These are phyloP conservation scores for Serripes groenlandicus DNA, from an alignment of 2,888 invertebrate genomes.

Conservation along the genomic window DNA sequence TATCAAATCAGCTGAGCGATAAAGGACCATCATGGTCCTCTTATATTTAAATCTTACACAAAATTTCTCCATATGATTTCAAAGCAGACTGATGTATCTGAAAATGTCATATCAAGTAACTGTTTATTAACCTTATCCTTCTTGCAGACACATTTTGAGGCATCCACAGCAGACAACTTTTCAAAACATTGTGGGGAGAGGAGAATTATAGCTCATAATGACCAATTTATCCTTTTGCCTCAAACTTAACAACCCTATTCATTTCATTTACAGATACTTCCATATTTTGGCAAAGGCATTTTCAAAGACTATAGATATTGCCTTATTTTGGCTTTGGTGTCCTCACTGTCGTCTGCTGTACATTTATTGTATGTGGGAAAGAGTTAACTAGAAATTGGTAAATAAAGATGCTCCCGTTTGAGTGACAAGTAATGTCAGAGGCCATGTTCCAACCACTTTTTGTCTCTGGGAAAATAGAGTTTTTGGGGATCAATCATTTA, in stretches of 20 bases:
- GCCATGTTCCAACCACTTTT: too few species aligned
- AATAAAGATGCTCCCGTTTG: too few species aligned
- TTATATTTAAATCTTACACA: too few species aligned
- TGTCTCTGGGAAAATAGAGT: too few species aligned
- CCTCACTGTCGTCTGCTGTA: too few species aligned
- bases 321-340: background rate
- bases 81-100: background rate
- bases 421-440: too few species aligned
- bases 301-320: background rate
- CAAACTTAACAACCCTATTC: background rate
- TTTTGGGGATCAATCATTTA: too few species aligned
- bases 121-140: background rate
- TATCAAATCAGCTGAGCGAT: too few species aligned
- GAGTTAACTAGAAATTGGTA: too few species aligned
- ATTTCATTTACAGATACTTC: background rate
- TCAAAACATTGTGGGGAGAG: background rate
- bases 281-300: background rate
- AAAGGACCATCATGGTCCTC: too few species aligned
- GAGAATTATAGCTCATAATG: background rate
- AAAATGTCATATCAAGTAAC: background rate
- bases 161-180: background rate
- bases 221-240: background rate
- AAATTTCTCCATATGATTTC: too few species aligned
- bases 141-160: background rate
- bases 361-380: too few species aligned